A percentile compares a stretch with the other conserved stretches of the same genome.
Evolutionary conservation across 2,797 vertebrate species (phyloP).

Genomic region (Pangasius mekongensis): DNA sequence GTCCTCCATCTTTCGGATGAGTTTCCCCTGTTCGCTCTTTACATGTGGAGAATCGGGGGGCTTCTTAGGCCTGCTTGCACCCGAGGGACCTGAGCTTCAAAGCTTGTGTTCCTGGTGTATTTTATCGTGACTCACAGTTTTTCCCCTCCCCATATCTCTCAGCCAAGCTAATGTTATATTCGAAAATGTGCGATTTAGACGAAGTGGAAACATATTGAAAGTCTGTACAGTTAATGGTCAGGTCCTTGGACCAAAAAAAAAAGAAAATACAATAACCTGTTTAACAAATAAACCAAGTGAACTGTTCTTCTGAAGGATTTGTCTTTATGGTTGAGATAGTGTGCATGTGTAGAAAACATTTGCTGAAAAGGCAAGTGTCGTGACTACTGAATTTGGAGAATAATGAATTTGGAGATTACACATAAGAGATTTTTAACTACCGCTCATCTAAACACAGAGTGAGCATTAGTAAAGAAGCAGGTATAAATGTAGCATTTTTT

Average conservation of each 20-base stretch:
- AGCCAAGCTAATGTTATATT: neutral
- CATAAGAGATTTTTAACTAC: neutral
- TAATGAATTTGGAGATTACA: neutral
- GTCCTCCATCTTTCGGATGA: conserved; percentile 80
- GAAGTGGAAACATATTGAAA: neutral
- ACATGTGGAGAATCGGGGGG: conserved; percentile 82
- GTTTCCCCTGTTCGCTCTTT: conserved; percentile 87
- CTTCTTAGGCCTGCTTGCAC: conserved; percentile 68
- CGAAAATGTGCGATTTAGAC: neutral
- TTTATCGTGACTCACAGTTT: neutral
- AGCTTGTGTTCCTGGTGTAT: neutral
- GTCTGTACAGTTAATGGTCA: neutral
- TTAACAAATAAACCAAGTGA: conserved; percentile 30
- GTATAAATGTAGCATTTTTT: neutral
- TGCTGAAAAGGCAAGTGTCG: neutral
- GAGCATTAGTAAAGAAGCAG: neutral
- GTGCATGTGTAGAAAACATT: neutral
- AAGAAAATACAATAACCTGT: neutral
- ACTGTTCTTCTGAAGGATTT: neutral
- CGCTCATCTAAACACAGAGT: neutral
- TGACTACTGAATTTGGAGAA: neutral
- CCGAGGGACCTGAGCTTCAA: neutral
- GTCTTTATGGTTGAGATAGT: neutral
- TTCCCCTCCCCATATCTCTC: neutral
- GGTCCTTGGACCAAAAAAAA: neutral